Evolutionary conservation across 1,140 invertebrate genomes (phyloP), one percentile per base, ranked within the genome.

Genomic region (Cotesia glomerata): DNA sequence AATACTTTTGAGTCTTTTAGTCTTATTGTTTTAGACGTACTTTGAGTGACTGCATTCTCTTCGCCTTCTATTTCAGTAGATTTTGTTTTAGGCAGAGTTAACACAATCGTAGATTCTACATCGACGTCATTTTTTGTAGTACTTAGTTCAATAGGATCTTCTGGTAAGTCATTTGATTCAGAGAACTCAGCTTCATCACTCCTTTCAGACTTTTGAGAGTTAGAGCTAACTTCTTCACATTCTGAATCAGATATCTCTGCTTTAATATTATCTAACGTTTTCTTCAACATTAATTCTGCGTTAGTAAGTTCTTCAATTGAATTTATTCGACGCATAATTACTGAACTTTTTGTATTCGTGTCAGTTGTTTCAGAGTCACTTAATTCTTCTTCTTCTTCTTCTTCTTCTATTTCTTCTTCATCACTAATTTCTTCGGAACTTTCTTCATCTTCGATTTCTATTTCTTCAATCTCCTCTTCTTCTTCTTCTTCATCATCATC

Each of bases 401-500:
- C 69, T n/a, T 77, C 34, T 34, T 80, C 76, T 51, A 70, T 61
- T 32, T 73, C 71, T 73, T 76, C 34, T 45, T 80, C 78, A 5
- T 68, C 73, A 36, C 71, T 72, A 61, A 62, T 76, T 65, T 72
- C 69, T 5, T 72, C 68, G 2, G 70, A 36, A 52, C 51, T 52
- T 51, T 69, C 66, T 56, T 85, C 80, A 58, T 80, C 73, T 71
- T 82, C 73, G 71, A 77, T 67, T 18, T 59, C 71, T 39, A 77
- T 71, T 36, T 82, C 76, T 73, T 77, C 74, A 59, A 73, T 64
- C 34, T 78, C 52, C 70, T 73, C 79, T 45, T 81, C 76, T 14
- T 83, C 76, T 63, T 75, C 77, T 71, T 69, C 82, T 16, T 71
- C 72, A 36, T 84, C 81, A 26, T 79, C 81, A 16, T 84, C 81